phyloP scores from a whole-genome alignment of 2,797 vertebrate genomes.

The Distichodus sexfasciatus region DNA sequence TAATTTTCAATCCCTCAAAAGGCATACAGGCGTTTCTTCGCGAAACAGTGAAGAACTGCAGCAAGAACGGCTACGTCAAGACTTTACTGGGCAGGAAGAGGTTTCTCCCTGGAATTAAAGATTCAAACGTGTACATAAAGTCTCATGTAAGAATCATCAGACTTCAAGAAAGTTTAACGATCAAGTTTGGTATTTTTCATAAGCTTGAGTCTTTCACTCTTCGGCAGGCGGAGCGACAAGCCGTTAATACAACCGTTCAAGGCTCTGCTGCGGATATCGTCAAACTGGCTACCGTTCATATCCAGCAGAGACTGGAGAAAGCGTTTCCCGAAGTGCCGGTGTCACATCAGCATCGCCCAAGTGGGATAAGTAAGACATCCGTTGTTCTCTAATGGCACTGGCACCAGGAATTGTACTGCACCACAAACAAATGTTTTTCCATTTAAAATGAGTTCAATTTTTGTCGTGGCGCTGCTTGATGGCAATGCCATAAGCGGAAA shows the following conservation, averaged over 20 bases:
- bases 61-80: conserved; percentile 87
- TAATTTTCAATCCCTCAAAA: conserved; percentile 59
- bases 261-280: conserved; percentile 96
- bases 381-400: background rate
- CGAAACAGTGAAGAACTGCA: conserved; percentile 87
- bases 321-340: conserved; percentile 68
- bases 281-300: conserved; percentile 93
- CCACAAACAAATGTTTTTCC: too few relatives aligned
- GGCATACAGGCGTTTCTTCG: conserved; percentile 87
- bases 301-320: conserved; percentile 80
- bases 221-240: conserved; percentile 94
- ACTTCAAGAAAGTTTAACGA: background rate
- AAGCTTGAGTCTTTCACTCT: background rate
- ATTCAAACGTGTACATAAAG: conserved; percentile 80
- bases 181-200: background rate
- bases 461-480: too few relatives aligned
- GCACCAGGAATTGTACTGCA: background rate
- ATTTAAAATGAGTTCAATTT: too few relatives aligned
- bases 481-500: too few relatives aligned
- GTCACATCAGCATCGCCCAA: conserved; percentile 79
- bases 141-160: conserved; percentile 79
- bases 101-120: conserved; percentile 89
- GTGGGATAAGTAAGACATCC: conserved; percentile 46
- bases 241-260: conserved; percentile 94
- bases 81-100: conserved; percentile 90